Percentiles rank a stretch among this genome's conserved stretches.
phyloP scores from a whole-genome alignment of 2,113 vertebrate species.

The Gymnarchus niloticus region DNA sequence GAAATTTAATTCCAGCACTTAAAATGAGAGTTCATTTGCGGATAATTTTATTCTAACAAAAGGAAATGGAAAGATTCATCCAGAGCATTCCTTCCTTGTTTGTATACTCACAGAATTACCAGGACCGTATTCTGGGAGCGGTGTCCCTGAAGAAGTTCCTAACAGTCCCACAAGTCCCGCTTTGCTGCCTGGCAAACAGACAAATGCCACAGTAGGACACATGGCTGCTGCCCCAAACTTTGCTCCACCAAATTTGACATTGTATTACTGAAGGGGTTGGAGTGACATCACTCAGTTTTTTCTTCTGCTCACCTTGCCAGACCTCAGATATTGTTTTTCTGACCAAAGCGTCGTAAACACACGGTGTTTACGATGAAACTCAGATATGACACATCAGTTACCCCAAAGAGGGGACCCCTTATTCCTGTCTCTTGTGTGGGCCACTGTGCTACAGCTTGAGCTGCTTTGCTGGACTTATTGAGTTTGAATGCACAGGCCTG shows the following conservation, averaged over 20 bases:
- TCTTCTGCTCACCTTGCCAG: background rate
- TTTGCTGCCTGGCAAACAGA: background rate
- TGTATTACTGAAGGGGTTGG: background rate
- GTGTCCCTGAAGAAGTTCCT: background rate
- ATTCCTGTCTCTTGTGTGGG: background rate
- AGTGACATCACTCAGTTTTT: background rate
- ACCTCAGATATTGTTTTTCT: background rate
- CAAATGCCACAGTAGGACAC: background rate
- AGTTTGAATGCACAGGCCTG: background rate
- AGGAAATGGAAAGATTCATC: background rate
- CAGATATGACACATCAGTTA: background rate
- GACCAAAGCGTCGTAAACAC: too few species aligned
- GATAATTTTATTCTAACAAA: background rate
- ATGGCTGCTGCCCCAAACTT: background rate
- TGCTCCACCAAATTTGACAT: background rate
- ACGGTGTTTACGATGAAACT: too few species aligned
- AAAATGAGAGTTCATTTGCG: conserved; percentile 7
- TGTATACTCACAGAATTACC: background rate
- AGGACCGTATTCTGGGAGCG: background rate
- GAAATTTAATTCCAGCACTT: conserved; percentile 36
- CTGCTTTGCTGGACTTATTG: background rate
- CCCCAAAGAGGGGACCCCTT: background rate
- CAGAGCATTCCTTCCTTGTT: background rate
- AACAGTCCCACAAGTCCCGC: background rate
- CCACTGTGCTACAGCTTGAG: background rate